Conservation (phyloP, 2,888 invertebrate genomes). For the Arge pagana region DNA sequence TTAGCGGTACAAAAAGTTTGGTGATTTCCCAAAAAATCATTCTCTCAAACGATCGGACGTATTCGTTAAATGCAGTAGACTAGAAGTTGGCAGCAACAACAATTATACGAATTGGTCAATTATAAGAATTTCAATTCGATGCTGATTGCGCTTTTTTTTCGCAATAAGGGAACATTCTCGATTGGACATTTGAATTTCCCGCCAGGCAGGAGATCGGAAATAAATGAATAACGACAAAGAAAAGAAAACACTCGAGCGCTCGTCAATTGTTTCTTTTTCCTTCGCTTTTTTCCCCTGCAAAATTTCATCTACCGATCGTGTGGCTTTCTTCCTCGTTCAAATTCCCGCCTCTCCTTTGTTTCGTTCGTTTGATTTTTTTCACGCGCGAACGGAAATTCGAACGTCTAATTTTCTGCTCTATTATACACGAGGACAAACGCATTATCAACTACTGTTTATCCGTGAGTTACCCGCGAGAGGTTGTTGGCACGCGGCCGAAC, state of each 20-base stretch:
- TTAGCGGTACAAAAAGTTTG: too few species aligned
- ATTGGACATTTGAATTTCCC: too few species aligned
- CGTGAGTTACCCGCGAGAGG: too few species aligned
- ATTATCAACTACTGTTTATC: conserved; percentile 42
- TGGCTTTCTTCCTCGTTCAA: conserved; percentile 24
- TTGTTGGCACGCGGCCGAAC: conserved; percentile 44
- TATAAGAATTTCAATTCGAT: too few species aligned
- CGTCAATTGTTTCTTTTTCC: not conserved
- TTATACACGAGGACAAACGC: conserved; percentile 47
- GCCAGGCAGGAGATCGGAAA: too few species aligned
- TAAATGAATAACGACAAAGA: too few species aligned
- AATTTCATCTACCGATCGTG: conserved; percentile 3
- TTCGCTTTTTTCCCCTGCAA: conserved; percentile 1
- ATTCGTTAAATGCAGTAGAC: conserved; percentile 39
- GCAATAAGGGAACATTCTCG: too few species aligned
- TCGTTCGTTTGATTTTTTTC: conserved; percentile 35
- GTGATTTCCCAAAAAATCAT: too few species aligned
- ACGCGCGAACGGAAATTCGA: conserved; percentile 41
- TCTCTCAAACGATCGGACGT: too few species aligned
- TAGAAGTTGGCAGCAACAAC: conserved; percentile 37
- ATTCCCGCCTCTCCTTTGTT: conserved; percentile 31
- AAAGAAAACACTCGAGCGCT: too few species aligned
- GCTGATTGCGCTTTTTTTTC: too few species aligned
- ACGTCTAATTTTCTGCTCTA: conserved; percentile 50
- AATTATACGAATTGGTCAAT: too few species aligned